These are phyloP conservation scores for Acyrthosiphon pisum DNA, from an alignment of 1,140 invertebrate genomes.

Conservation along the genomic window DNA sequence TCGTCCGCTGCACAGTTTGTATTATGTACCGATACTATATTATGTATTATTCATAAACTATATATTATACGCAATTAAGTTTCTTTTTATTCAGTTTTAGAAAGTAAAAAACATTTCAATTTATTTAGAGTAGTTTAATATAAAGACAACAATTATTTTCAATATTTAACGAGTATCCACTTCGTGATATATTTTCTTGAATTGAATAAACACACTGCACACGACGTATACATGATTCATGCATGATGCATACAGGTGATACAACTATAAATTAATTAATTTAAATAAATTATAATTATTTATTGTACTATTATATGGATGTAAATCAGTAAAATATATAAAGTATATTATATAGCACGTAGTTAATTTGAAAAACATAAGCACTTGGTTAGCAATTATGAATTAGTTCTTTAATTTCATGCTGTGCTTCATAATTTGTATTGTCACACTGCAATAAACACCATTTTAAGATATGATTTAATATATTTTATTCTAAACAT, in stretches of 20 bases:
- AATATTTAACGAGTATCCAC: background rate
- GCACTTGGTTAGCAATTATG: too few species aligned
- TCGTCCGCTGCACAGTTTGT: background rate
- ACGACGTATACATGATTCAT: background rate
- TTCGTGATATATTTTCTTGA: background rate
- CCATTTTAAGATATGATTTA: too few species aligned
- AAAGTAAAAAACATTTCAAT: background rate
- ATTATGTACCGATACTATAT: background rate
- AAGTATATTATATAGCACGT: background rate
- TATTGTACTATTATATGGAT: background rate
- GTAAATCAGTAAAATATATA: background rate
- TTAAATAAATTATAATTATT: background rate
- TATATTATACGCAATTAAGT: background rate
- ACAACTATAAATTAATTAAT: too few species aligned
- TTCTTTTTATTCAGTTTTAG: background rate
- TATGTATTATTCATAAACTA: conserved; percentile 1
- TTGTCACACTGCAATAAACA: too few species aligned
- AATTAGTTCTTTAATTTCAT: too few species aligned
- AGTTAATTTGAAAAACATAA: background rate
- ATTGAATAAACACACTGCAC: background rate
- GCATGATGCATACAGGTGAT: background rate
- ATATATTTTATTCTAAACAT: background rate
- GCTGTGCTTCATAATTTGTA: too few species aligned
- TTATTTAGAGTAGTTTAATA: conserved; percentile 1
- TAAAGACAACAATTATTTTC: conserved; percentile 8